phyloP scores from a whole-genome alignment of 2,888 invertebrate species.

The Ephialtes manifestator region DNA sequence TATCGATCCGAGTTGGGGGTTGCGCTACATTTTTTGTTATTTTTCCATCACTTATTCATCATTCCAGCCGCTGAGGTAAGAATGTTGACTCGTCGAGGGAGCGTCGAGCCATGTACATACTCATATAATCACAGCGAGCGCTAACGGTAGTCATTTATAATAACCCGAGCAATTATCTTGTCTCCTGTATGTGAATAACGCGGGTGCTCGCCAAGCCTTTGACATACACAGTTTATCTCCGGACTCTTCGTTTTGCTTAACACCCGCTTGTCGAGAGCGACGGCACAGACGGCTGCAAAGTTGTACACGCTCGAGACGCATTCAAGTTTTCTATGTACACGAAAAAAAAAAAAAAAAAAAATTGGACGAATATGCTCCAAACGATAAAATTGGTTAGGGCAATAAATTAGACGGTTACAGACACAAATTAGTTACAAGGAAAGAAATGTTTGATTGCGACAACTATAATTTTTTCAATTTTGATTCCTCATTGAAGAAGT shows the following conservation, averaged over 20 bases:
- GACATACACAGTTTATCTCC: constrained; percentile 27
- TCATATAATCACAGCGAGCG: neutral
- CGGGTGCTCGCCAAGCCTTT: constrained; percentile 4
- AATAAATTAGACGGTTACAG: too few species aligned
- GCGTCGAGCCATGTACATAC: constrained; percentile 7
- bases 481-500: too few species aligned
- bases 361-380: too few species aligned
- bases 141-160: constrained; percentile 30
- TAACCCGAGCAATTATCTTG: constrained; percentile 35
- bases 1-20: neutral
- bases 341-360: too few species aligned
- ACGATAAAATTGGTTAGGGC: too few species aligned
- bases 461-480: too few species aligned
- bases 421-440: too few species aligned
- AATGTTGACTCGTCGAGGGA: constrained; percentile 14
- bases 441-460: too few species aligned
- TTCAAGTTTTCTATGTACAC: neutral
- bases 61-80: neutral
- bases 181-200: neutral
- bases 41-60: constrained; percentile 3
- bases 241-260: constrained; percentile 1
- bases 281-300: neutral
- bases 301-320: neutral
- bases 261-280: constrained; percentile 4
- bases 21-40: neutral